Percentiles rank a stretch among this genome's conserved stretches.
These are phyloP conservation scores for Astyanax mexicanus DNA, from an alignment of 2,797 vertebrate species.

Conservation along the genomic window DNA sequence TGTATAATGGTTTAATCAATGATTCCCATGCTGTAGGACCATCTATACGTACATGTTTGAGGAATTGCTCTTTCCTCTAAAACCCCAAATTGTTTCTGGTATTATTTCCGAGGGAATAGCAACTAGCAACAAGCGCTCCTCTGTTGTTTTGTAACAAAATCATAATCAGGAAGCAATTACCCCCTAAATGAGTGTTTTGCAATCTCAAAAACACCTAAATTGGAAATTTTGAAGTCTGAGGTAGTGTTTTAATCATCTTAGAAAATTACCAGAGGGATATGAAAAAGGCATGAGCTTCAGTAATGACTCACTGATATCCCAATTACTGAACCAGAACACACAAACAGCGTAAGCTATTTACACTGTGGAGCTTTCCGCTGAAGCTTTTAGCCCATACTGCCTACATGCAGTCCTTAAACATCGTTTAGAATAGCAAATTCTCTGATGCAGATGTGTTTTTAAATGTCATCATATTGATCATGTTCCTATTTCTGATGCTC, in stretches of 20 bases:
- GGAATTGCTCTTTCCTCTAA: neutral
- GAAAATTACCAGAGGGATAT: neutral
- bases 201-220: neutral
- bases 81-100: neutral
- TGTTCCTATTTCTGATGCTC: neutral
- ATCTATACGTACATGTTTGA: neutral
- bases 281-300: neutral
- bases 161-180: neutral
- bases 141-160: neutral
- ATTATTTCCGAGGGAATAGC: neutral
- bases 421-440: neutral
- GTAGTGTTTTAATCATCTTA: neutral
- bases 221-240: neutral
- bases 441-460: neutral
- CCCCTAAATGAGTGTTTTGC: neutral
- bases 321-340: neutral
- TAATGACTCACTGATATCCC: neutral
- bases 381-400: neutral
- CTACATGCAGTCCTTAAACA: neutral
- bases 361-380: neutral
- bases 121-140: no score
- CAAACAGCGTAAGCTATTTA: neutral
- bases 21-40: neutral
- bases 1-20: neutral
- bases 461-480: neutral